Evolutionary conservation across 1,140 invertebrate species (phyloP), one percentile per base, ranked within the genome.

Genomic region (Drosophila pruinosa): DNA sequence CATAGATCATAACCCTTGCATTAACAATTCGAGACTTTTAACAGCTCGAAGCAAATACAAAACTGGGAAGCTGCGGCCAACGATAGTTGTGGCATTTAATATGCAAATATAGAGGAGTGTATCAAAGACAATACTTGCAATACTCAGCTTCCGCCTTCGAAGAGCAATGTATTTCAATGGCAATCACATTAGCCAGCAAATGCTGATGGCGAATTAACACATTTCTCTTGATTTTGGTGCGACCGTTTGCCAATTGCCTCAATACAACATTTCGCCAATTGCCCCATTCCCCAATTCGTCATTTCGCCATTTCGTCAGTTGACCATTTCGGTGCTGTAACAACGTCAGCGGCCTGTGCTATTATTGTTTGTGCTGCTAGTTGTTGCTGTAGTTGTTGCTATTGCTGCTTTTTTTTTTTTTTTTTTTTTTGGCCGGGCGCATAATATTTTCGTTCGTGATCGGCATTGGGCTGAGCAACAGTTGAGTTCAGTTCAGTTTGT

Each of bases 371-470:
- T 69, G 34, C 22, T 59, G 15, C 28, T 36, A 31, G 34, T 24
- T 39, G 24, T 39, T 39, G 52, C 10, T 19, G 39, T 19, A 15
- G 57, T 24, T 45, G 31, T 45, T 62, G 57, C 36, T 80, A 43
- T 26, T 81, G 73, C 63, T 54, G 75, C 31, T 34, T 3, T 34
- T 34, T n/a, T n/a, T n/a, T n/a, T n/a, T 28, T 85, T 85, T 85
- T n/a, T n/a, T n/a, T n/a, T 28, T 85, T 85, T 85, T 74, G 77
- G 77, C 73, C 62, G 59, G 34, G 28, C 43, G 48, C 67, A 72
- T 39, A 50, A 67, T 53, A 58, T 56, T 73, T 75, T 68, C 14
- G 73, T 85, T 81, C 77, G 81, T 85, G 81, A 86, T 85, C 81
- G 57, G 62, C 77, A 86, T 85, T 57, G 52, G 52, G 59, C 74